These are phyloP conservation scores for Gymnopithys bicolor DNA, from an alignment of 2,797 vertebrate species.

Conservation along the genomic window DNA sequence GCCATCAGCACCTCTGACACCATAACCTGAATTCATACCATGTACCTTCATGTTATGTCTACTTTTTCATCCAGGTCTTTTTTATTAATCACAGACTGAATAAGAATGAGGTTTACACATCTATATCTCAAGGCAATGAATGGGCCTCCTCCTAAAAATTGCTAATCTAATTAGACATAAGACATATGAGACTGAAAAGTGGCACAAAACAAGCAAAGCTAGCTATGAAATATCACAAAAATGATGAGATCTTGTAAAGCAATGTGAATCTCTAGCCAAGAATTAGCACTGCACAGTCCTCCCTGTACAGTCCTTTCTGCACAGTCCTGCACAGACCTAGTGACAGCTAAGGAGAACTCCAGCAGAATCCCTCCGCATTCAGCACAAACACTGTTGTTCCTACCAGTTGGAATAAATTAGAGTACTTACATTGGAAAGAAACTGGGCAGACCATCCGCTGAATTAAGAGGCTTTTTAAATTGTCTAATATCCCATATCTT, in stretches of 20 bases:
- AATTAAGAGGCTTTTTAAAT: constrained; percentile 91
- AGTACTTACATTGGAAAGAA: constrained; percentile 91
- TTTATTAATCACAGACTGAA: constrained; percentile 2
- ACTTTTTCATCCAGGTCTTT: background rate
- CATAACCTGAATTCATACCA: background rate
- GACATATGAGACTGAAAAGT: background rate
- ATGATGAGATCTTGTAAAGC: background rate
- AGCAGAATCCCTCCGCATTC: background rate
- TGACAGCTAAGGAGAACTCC: background rate
- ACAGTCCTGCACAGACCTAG: background rate
- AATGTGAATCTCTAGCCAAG: background rate
- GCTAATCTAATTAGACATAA: background rate
- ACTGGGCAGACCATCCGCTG: constrained; percentile 83
- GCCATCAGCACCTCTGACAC: background rate
- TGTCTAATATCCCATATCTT: constrained; percentile 96
- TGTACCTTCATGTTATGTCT: constrained; percentile 1
- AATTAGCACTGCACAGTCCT: background rate
- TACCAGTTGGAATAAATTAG: background rate
- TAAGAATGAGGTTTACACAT: background rate
- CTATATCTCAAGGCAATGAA: background rate
- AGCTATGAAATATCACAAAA: background rate
- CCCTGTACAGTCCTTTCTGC: background rate
- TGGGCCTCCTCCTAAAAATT: background rate
- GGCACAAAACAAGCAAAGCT: background rate
- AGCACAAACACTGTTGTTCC: background rate